Percentiles rank a stretch among this genome's conserved stretches.
These are phyloP conservation scores for Parnassius smintheus DNA, from an alignment of 2,888 invertebrate species.

Conservation along the genomic window DNA sequence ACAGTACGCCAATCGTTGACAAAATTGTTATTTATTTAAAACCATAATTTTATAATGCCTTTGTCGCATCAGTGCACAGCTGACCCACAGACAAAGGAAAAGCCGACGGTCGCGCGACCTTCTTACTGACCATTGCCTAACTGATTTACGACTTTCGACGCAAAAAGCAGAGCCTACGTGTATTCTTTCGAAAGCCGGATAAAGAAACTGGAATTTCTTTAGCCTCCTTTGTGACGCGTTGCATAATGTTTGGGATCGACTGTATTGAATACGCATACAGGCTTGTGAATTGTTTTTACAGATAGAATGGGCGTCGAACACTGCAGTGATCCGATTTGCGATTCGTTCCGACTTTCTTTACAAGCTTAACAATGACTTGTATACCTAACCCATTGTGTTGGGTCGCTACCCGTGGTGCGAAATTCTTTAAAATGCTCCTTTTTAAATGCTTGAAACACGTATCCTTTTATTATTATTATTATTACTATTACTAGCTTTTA, in stretches of 20 bases:
- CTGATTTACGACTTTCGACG: slow-evolving; percentile 65
- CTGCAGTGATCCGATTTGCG: slow-evolving; percentile 68
- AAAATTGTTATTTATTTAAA: neutral
- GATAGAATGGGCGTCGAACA: slow-evolving; percentile 67
- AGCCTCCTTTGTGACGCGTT: slow-evolving; percentile 67
- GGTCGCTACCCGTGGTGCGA: slow-evolving; percentile 55
- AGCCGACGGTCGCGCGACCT: slow-evolving; percentile 40
- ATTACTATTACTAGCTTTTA: too few relatives aligned
- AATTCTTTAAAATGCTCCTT: slow-evolving; percentile 35
- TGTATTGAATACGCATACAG: slow-evolving; percentile 57
- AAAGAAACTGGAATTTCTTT: slow-evolving; percentile 65
- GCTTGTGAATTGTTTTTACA: slow-evolving; percentile 66
- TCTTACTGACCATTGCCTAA: slow-evolving; percentile 57
- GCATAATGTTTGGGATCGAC: slow-evolving; percentile 68
- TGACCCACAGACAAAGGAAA: slow-evolving; percentile 43
- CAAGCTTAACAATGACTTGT: slow-evolving; percentile 53
- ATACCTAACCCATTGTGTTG: slow-evolving; percentile 43
- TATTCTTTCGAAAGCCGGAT: slow-evolving; percentile 60
- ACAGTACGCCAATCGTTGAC: neutral
- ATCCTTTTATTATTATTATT: slow-evolving; percentile 15
- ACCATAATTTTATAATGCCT: slow-evolving; percentile 7
- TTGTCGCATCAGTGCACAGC: slow-evolving; percentile 43
- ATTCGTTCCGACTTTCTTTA: slow-evolving; percentile 76
- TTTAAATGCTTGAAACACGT: slow-evolving; percentile 15
- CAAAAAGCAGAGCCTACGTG: slow-evolving; percentile 55